Evolutionary conservation across 2,797 vertebrate genomes (phyloP).

Genomic region (Tenualosa ilisha): DNA sequence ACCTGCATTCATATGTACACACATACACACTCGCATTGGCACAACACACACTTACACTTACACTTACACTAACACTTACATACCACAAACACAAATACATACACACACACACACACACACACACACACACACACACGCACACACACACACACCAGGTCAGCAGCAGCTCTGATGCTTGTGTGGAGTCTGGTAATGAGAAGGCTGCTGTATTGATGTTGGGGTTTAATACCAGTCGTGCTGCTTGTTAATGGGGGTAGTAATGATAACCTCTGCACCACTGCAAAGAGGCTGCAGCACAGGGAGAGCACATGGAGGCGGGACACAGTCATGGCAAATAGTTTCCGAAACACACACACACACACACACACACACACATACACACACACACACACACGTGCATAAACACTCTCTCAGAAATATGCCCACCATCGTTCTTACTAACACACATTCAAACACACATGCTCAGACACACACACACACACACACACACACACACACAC

Average conservation of each 20-base stretch:
- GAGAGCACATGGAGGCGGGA: constrained; percentile 1
- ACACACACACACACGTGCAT: not conserved
- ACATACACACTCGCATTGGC: constrained; percentile 40
- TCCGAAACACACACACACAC: constrained; percentile 56
- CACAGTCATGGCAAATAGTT: constrained; percentile 67
- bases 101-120: constrained; percentile 27
- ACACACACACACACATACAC: not conserved
- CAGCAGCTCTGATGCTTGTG: constrained; percentile 42
- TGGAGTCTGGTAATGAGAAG: constrained; percentile 27
- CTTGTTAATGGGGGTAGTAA: constrained; percentile 42
- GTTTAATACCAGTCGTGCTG: constrained; percentile 51
- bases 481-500: not conserved
- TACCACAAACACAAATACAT: not conserved
- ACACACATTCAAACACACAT: not conserved
- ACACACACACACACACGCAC: not conserved
- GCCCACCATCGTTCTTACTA: not conserved
- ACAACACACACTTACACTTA: not conserved
- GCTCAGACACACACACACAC: not conserved
- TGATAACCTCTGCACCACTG: constrained; percentile 23
- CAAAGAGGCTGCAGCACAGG: constrained; percentile 9
- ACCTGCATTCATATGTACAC: not conserved
- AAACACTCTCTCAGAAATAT: not conserved
- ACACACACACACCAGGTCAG: constrained; percentile 40
- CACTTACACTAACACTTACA: too few relatives aligned
- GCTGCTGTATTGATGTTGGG: constrained; percentile 62